Evolutionary conservation across 2,888 invertebrate genomes (phyloP).

Genomic region (Drosophila colorata): DNA sequence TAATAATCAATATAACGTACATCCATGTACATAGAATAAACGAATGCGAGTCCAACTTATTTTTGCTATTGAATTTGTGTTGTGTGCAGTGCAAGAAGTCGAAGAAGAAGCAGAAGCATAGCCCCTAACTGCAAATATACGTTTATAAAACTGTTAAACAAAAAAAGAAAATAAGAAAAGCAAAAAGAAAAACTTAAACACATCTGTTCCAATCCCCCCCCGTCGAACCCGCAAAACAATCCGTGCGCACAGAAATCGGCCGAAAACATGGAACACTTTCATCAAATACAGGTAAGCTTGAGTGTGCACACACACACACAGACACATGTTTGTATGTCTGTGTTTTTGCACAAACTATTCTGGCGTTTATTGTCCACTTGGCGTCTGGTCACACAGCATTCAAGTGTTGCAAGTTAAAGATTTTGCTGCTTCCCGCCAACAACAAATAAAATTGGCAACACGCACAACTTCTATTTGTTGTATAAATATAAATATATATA

Average conservation of each 20-base stretch:
- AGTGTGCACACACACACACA: conserved; percentile 40
- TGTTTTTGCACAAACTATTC: conserved; percentile 38
- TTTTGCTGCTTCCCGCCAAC: conserved; percentile 55
- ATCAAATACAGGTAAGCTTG: conserved; percentile 85
- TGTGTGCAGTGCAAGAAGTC: conserved; percentile 56
- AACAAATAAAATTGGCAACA: conserved; percentile 56
- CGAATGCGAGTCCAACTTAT: conserved; percentile 58
- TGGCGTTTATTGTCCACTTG: conserved; percentile 33
- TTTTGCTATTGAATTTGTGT: conserved; percentile 57
- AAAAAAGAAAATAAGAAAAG: conserved; percentile 8
- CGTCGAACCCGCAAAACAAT: conserved; percentile 17
- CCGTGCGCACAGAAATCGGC: conserved; percentile 30
- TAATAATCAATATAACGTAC: conserved; percentile 70
- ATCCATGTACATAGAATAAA: conserved; percentile 53
- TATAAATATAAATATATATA: conserved; percentile 5
- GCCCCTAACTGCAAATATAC: conserved; percentile 36
- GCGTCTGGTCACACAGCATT: conserved; percentile 19
- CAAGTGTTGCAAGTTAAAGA: conserved; percentile 27
- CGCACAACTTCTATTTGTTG: conserved; percentile 35
- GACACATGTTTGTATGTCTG: conserved; percentile 16
- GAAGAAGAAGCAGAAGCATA: conserved; percentile 28
- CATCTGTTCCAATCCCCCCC: conserved; percentile 7
- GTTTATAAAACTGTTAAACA: conserved; percentile 19
- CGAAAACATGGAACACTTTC: conserved; percentile 83
- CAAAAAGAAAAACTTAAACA: conserved; percentile 12